Base-by-base conservation (phyloP, 2,113 vertebrate genomes). In the Pristiophorus japonicus region DNA sequence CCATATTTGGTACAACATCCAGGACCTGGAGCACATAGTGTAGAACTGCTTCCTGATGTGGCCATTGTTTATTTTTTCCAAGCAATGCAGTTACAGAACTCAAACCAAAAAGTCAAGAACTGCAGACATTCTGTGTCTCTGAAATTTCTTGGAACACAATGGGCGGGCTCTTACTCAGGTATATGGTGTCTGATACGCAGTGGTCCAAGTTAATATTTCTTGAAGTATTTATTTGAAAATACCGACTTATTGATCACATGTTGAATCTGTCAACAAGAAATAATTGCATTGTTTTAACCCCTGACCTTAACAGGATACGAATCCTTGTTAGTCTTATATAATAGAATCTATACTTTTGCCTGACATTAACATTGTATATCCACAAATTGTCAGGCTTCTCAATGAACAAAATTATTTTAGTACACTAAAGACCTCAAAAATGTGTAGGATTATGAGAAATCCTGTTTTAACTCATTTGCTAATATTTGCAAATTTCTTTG, bases 281-380 rank as follows among this genome's bases (percentile, higher is more conserved):
- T 92, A 63, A 92, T 92, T 63, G 59, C 59, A 38, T 65, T 92
- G 88, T 65, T 92, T 63, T 92, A 91, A 91, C 30, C 55, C 34
- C 55, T 62, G 88, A 91, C 88, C 5, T n/a, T 62, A 30, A 63
- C 88, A 63, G 55, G 88, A 91, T 91, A 92, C 62, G 87, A 92
- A 63, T 92, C 59, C 55, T 62, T 63, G 55, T 34, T 63, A 16
- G 16, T 63, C 59, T 20, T 20, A 22, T 63, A 42, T 63, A 91
- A 38, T n/a, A 92, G 16, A 92, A 63, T 42, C 62, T 20, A 92
- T 92, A 38, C 59, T 92, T 55, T 62, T 38, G 59, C 59, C 59
- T 63, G n/a, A 38, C 88, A 65, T 18, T 38, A 38, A 92, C 34
- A 92, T 38, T 63, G 59, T 63, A 22, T 20, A 92, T 8, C 59